Base-by-base conservation (phyloP, 2,113 vertebrate species). In the Motacilla tschutschensis region DNA sequence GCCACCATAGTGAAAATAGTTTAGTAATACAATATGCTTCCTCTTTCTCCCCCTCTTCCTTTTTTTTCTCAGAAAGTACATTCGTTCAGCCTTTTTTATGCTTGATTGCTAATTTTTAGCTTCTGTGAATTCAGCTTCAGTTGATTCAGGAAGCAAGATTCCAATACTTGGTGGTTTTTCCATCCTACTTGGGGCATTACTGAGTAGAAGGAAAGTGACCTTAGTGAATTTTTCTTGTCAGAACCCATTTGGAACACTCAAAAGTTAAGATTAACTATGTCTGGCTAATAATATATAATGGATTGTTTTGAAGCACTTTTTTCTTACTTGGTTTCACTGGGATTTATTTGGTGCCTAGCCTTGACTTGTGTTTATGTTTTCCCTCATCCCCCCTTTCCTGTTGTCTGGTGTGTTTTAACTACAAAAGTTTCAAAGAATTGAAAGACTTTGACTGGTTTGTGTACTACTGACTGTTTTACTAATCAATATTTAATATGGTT, bases 401-500 rank as follows among this genome's bases (percentile, higher is more conserved):
- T 85, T 10, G 0, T 54, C 41, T 72, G 62, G 41, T 41, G 21
- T 91, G 70, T 87, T 91, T 41, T 90, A 89, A 75, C 66, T 89
- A 26, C 60, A 63, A 55, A 89, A 73, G 46, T 88, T 91, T 92
- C n/a, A 78, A 82, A 89, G 81, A 91, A 83, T 54, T 95, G 60
- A 86, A 93, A 94, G 82, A 91, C 79, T 93, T 78, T 90, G 65
- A 89, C 64, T 94, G 83, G 79, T 92, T 92, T 92, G 67, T 94
- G 41, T 93, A 46, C 79, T 94, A 22, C 89, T 93, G 90, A 76
- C 79, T 94, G 92, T 93, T 92, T 94, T 66, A 95, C 94, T 95
- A 96, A 96, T 96, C 91, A 90, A 93, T 95, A 93, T 95, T 95
- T 95, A 96, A 95, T 96, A 83, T 96, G 94, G 94, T 96, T 96